Evolutionary conservation across 2,113 vertebrate species (phyloP), one percentile per base, ranked within the genome.

Genomic region (Willisornis vidua): DNA sequence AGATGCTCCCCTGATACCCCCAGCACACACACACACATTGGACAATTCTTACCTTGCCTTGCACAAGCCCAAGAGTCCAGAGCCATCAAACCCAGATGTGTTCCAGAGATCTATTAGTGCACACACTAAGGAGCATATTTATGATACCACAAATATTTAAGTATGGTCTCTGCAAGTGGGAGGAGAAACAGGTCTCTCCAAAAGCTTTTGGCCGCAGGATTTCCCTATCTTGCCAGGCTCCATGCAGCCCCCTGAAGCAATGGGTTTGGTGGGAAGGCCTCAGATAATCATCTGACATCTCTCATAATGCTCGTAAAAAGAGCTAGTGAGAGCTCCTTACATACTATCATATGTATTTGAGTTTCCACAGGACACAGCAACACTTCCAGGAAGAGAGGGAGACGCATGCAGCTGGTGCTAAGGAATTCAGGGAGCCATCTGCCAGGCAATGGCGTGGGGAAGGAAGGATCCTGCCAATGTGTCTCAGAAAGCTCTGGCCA

Each of bases 101-200:
- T 61, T 95, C 68, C 93, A 93, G 85, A 84, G 67, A 81, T 41
- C 79, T 88, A 71, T 63, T 93, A 93, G 33, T 75, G 63, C 43
- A 76, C 55, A 45, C 59, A 46, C 55, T 90, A 57, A 93, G 91
- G 91, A 93, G 63, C 71, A 74, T 80, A 88, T 95, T 88, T 95
- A 92, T 77, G 75, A 96, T 67, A 88, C 90, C 75, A 88, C 82
- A 96, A 94, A 94, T 93, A 95, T 94, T 80, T 86, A 83, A 93
- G 78, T 48, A 75, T 75, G 90, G 89, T 71, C 78, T 95, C 48
- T 63, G 72, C 75, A 65, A 93, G 82, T 65, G 79, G 94, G 95
- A 95, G 94, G 94, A 90, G 85, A 94, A 92, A 84, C 59, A 80
- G 55, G 79, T 97, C 76, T 52, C 72, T 95, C 85, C 82, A 80